These are phyloP conservation scores for Hippocampus mohnikei DNA, from an alignment of 2,113 vertebrate species.

Conservation along the genomic window DNA sequence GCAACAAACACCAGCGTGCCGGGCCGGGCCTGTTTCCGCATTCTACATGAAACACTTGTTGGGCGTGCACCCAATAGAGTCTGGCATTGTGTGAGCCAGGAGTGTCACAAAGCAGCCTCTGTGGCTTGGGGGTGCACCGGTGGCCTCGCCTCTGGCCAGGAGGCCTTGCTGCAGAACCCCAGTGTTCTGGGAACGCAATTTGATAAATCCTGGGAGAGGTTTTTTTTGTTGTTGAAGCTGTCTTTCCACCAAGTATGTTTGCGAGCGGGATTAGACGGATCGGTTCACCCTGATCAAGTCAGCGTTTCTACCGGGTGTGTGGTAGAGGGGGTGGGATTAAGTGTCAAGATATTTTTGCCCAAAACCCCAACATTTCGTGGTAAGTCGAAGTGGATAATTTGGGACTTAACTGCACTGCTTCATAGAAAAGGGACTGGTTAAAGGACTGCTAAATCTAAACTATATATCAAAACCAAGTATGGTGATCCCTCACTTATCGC, in stretches of 20 bases:
- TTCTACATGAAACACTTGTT: conserved; percentile 49
- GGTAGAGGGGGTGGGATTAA: background rate
- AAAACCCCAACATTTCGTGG: background rate
- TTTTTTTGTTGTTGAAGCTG: conserved; percentile 19
- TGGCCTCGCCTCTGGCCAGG: conserved; percentile 8
- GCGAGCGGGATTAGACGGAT: background rate
- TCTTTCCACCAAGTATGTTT: conserved; percentile 5
- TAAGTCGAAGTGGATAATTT: background rate
- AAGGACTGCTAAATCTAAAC: too few relatives aligned
- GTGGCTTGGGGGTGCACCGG: conserved; percentile 44
- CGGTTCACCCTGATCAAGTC: background rate
- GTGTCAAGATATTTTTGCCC: background rate
- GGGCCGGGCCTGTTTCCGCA: conserved; percentile 23
- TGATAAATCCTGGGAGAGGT: conserved; percentile 5
- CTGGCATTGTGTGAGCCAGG: conserved; percentile 61
- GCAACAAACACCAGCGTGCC: conserved; percentile 39
- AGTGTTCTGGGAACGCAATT: conserved; percentile 52
- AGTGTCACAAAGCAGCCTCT: conserved; percentile 67
- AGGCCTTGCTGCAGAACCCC: conserved; percentile 34
- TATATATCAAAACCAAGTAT: background rate
- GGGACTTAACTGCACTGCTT: background rate
- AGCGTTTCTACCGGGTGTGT: background rate
- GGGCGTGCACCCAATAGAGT: conserved; percentile 43
- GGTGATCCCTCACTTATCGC: too few relatives aligned
- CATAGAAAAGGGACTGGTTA: conserved; percentile 4